Conservation (phyloP, 2,113 vertebrate species). For the Pachypanchax playfairii region DNA sequence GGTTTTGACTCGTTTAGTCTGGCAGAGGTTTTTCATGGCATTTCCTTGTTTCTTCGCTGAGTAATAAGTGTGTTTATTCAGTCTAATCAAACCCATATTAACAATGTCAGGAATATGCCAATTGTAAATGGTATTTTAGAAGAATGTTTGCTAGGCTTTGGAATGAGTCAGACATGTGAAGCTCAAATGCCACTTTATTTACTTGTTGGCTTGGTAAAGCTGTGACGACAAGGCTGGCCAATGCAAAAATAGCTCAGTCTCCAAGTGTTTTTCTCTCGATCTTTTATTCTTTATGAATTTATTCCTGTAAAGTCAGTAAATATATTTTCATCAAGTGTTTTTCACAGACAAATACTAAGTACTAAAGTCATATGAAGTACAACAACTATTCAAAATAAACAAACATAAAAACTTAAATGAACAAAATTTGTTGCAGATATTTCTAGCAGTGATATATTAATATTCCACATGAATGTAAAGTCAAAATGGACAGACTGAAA, state of each 20-base stretch:
- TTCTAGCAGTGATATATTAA: too few relatives aligned
- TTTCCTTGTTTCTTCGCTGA: slow-evolving; percentile 12
- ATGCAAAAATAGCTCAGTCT: slow-evolving; percentile 63
- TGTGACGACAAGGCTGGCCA: slow-evolving; percentile 48
- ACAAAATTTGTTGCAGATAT: too few relatives aligned
- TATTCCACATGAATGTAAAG: neutral
- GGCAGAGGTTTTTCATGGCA: neutral
- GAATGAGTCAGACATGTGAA: slow-evolving; percentile 56
- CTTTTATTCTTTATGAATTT: slow-evolving; percentile 29
- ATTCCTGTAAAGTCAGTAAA: too few relatives aligned
- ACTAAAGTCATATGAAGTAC: slow-evolving; percentile 29
- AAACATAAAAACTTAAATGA: too few relatives aligned
- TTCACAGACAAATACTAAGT: too few relatives aligned
- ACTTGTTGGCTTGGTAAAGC: slow-evolving; percentile 44
- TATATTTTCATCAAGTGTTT: too few relatives aligned
- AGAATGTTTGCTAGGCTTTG: slow-evolving; percentile 33
- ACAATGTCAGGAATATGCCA: slow-evolving; percentile 24
- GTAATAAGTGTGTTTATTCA: slow-evolving; percentile 22
- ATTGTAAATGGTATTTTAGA: slow-evolving; percentile 28
- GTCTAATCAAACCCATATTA: slow-evolving; percentile 41
- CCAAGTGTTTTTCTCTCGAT: slow-evolving; percentile 44
- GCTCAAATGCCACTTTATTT: slow-evolving; percentile 64
- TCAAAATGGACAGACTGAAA: too few relatives aligned
- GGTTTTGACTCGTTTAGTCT: slow-evolving; percentile 49
- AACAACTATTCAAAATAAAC: slow-evolving; percentile 1